A percentile compares a stretch with the other conserved stretches of the same genome.
phyloP scores from a whole-genome alignment of 2,888 invertebrate genomes.

The Stictocephala bisonia region DNA sequence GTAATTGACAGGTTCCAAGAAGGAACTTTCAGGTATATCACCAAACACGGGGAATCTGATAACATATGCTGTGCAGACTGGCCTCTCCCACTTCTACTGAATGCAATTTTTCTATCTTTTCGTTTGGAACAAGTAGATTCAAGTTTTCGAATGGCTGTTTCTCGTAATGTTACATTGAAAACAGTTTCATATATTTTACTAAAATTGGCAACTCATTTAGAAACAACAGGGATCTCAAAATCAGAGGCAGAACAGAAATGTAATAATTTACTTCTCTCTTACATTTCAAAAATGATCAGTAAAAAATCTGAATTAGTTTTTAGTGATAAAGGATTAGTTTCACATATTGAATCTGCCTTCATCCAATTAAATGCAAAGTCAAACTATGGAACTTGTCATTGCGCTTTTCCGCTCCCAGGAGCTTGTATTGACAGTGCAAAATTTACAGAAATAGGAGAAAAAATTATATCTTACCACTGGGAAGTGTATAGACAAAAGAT shows the following conservation, averaged over 20 bases:
- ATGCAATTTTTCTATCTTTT: conserved; percentile 60
- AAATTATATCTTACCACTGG: conserved; percentile 65
- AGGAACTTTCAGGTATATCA: conserved; percentile 58
- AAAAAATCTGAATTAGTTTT: conserved; percentile 64
- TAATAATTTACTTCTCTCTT: conserved; percentile 66
- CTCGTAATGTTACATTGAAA: conserved; percentile 53
- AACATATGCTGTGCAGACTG: conserved; percentile 63
- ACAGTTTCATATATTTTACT: conserved; percentile 61
- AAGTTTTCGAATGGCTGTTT: conserved; percentile 57
- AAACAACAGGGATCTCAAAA: conserved; percentile 65
- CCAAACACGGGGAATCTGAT: conserved; percentile 58
- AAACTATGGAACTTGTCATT: conserved; percentile 68
- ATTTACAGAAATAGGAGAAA: conserved; percentile 70
- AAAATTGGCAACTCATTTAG: conserved; percentile 66
- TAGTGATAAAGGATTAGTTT: conserved; percentile 65
- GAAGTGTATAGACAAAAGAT: conserved; percentile 36
- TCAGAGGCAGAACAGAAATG: conserved; percentile 64
- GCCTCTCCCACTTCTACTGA: conserved; percentile 61
- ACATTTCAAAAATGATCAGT: conserved; percentile 63
- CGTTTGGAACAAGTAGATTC: conserved; percentile 60
- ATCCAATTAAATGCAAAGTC: conserved; percentile 68
- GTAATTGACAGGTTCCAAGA: conserved; percentile 59
- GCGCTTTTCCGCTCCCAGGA: conserved; percentile 71
- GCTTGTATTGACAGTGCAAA: conserved; percentile 63
- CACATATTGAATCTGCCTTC: conserved; percentile 71